Conservation (phyloP, 2,113 vertebrate species). For the mouse (Mus musculus) region DNA sequence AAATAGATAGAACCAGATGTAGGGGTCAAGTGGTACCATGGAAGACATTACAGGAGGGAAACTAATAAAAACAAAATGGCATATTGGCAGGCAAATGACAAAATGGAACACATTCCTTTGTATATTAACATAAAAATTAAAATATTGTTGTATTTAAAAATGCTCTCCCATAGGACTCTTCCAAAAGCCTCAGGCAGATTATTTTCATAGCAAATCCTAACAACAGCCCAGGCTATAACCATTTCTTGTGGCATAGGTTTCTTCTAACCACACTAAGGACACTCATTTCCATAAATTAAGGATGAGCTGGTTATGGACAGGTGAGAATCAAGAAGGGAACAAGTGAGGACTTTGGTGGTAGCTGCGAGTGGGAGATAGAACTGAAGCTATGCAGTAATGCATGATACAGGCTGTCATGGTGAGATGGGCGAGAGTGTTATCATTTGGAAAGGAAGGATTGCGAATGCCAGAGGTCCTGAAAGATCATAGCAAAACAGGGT, state of each 20-base stretch:
- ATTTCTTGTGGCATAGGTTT: neutral
- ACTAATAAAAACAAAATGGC: neutral
- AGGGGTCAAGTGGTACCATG: neutral
- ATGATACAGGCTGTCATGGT: fast-evolving
- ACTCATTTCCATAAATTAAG: neutral
- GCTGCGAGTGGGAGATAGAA: neutral
- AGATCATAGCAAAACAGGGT: too few relatives aligned
- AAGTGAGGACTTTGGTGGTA: neutral
- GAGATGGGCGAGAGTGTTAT: neutral
- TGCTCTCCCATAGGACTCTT: neutral
- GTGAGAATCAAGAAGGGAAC: neutral
- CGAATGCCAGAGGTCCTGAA: neutral
- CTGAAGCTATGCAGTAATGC: neutral
- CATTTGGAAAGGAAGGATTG: neutral
- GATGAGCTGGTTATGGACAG: neutral
- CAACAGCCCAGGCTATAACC: neutral
- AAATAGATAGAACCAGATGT: neutral
- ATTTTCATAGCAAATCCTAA: neutral
- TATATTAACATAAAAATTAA: neutral
- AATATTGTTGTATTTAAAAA: neutral
- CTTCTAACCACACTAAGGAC: neutral
- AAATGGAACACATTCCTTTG: neutral
- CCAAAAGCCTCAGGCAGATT: neutral
- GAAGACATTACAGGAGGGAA: neutral
- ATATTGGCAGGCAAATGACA: neutral